Conservation (phyloP, 2,113 vertebrate species). For the Piaya cayana region DNA sequence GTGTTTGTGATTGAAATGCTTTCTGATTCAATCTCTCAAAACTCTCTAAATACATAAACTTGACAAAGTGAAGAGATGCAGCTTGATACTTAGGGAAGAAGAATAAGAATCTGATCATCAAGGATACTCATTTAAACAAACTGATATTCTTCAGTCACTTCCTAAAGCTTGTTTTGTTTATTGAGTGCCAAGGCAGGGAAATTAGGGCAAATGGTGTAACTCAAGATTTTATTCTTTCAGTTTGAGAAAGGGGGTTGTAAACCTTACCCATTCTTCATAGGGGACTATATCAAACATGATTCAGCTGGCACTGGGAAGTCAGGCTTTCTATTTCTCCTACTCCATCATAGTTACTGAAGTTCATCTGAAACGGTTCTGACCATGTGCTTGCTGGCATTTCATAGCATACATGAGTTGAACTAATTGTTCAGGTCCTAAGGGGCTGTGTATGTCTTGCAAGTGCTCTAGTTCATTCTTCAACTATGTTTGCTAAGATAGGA, state of each 20-base stretch:
- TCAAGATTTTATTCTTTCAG: not conserved
- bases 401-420: not conserved
- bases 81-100: not conserved
- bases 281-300: not conserved
- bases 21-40: not conserved
- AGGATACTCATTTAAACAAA: not conserved
- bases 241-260: not conserved
- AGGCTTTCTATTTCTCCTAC: not conserved
- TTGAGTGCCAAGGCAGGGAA: not conserved
- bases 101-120: not conserved
- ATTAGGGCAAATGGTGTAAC: not conserved
- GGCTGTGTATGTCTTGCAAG: not conserved
- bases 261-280: not conserved
- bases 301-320: not conserved
- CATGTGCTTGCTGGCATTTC: not conserved
- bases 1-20: not conserved
- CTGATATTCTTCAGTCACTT: not conserved
- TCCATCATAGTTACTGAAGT: not conserved
- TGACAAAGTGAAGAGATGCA: not conserved
- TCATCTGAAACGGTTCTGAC: not conserved
- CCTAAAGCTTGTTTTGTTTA: not conserved
- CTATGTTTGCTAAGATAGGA: not conserved
- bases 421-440: not conserved
- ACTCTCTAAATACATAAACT: not conserved
- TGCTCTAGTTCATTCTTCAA: not conserved